phyloP scores from a whole-genome alignment of 2,888 invertebrate species.

The Oxystoma pomonae region DNA sequence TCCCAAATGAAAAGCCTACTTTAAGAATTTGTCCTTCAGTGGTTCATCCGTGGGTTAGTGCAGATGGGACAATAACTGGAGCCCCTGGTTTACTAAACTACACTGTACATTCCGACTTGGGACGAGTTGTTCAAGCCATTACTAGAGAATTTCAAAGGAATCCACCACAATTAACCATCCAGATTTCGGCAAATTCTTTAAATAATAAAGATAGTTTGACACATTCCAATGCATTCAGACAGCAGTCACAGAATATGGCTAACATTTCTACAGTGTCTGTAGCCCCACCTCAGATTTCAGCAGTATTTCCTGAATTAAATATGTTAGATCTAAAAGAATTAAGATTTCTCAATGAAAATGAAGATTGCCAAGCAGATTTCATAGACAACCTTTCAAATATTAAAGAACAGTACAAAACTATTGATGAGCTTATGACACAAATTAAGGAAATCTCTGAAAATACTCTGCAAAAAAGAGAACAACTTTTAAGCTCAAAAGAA shows the following conservation, averaged over 20 bases:
- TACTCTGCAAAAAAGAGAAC: conserved; percentile 63
- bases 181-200: conserved; percentile 16
- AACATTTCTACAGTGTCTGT: not conserved
- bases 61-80: conserved; percentile 63
- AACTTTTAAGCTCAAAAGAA: conserved; percentile 55
- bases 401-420: conserved; percentile 61
- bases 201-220: not conserved
- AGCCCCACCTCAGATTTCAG: not conserved
- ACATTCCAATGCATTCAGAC: not conserved
- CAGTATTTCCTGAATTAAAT: conserved; percentile 51
- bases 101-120: conserved; percentile 73
- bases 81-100: conserved; percentile 76
- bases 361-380: conserved; percentile 70
- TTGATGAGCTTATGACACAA: conserved; percentile 67
- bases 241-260: not conserved
- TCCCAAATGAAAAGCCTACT: conserved; percentile 71
- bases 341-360: conserved; percentile 63
- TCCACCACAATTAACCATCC: conserved; percentile 49
- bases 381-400: conserved; percentile 65
- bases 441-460: conserved; percentile 68
- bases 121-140: conserved; percentile 75
- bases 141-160: conserved; percentile 72
- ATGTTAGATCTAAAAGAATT: conserved; percentile 60
- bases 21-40: conserved; percentile 64
- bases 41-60: conserved; percentile 68